Evolutionary conservation across 2,797 vertebrate genomes (phyloP).

Genomic region (Lophura swinhoii): DNA sequence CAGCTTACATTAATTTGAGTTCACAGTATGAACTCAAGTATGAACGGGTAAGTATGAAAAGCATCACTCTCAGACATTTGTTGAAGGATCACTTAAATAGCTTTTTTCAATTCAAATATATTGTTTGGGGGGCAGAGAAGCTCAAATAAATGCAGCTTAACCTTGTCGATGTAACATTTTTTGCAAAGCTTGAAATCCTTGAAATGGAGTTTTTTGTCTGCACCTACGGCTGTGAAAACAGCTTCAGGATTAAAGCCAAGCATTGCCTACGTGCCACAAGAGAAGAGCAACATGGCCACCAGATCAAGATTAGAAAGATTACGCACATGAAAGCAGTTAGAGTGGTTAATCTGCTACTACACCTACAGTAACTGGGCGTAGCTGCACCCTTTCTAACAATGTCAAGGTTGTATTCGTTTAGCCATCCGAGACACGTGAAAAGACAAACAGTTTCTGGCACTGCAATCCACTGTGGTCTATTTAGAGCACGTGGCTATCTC

Average conservation of each 20-base stretch:
- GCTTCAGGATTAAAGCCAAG: constrained; percentile 8
- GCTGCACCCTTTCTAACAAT: constrained; percentile 54
- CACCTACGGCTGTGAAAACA: constrained; percentile 1
- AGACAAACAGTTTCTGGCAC: constrained; percentile 61
- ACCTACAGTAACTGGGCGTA: constrained; percentile 38
- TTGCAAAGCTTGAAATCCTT: neutral
- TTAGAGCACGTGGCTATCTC: neutral
- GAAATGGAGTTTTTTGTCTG: neutral
- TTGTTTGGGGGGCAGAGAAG: neutral
- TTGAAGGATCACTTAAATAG: neutral
- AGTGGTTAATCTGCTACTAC: constrained; percentile 73
- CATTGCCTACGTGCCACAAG: constrained; percentile 40
- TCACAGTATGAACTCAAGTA: neutral
- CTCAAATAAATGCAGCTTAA: neutral
- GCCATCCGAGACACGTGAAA: neutral
- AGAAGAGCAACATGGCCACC: constrained; percentile 37
- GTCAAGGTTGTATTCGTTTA: constrained; percentile 56
- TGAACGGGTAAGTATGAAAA: neutral
- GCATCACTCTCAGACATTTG: neutral
- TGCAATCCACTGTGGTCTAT: neutral
- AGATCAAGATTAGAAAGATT: constrained; percentile 68
- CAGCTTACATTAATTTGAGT: neutral
- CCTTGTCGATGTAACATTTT: neutral
- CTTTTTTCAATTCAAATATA: neutral
- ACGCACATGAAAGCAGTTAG: constrained; percentile 45